Conservation (phyloP, 2,888 invertebrate genomes). For the Mellilla xanthometata region DNA sequence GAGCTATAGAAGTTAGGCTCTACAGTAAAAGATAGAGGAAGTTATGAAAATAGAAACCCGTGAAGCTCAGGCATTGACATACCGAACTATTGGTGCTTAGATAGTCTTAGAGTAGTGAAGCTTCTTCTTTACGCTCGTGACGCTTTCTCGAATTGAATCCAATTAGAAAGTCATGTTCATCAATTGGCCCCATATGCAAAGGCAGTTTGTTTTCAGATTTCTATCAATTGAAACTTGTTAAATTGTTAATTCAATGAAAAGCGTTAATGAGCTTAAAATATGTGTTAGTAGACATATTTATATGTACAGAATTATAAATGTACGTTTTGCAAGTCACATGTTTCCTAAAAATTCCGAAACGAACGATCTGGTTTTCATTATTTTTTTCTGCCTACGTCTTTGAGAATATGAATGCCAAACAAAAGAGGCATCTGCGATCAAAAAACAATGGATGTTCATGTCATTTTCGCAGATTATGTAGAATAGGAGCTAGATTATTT, state of each 20-base stretch:
- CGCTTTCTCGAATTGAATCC: conserved; percentile 19
- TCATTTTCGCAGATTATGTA: conserved; percentile 47
- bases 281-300: not conserved
- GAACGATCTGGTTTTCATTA: too few species aligned
- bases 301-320: not conserved
- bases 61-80: too few species aligned
- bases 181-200: conserved; percentile 17
- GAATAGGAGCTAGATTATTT: conserved; percentile 61
- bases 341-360: not conserved
- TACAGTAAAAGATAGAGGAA: too few species aligned
- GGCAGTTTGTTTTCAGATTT: conserved; percentile 19
- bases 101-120: conserved; percentile 2
- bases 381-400: not conserved
- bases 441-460: conserved; percentile 36
- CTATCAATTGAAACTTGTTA: conserved; percentile 15
- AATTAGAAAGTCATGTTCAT: conserved; percentile 22
- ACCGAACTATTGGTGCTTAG: not conserved
- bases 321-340: not conserved
- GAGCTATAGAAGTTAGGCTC: too few species aligned
- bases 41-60: too few species aligned
- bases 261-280: conserved; percentile 10
- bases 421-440: conserved; percentile 25
- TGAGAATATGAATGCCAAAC: conserved; percentile 19
- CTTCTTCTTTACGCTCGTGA: conserved; percentile 9
- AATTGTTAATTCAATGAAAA: conserved; percentile 13